These are phyloP conservation scores for Cyanocitta stelleri DNA, from an alignment of 2,113 vertebrate species.

Conservation along the genomic window DNA sequence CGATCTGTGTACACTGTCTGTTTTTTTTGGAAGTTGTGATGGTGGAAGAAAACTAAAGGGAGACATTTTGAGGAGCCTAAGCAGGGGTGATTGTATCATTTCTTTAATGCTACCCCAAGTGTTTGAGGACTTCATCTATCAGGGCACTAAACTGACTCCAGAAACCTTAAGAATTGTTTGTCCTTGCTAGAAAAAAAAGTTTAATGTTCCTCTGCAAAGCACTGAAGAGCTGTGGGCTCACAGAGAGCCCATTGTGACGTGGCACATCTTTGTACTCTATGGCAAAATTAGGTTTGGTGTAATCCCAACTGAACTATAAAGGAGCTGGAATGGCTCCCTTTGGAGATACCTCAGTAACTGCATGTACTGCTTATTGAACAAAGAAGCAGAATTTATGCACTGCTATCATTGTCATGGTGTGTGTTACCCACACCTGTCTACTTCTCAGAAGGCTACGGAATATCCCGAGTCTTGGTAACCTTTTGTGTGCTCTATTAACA, in stretches of 20 bases:
- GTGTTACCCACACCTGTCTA: background rate
- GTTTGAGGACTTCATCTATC: background rate
- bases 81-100: background rate
- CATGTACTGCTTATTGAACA: background rate
- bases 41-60: background rate
- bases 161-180: background rate
- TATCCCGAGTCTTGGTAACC: background rate
- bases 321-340: background rate
- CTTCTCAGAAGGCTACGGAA: accelerated
- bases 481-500: background rate
- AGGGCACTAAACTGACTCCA: background rate
- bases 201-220: background rate
- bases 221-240: background rate
- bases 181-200: background rate
- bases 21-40: background rate
- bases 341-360: background rate
- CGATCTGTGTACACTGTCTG: accelerated
- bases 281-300: background rate
- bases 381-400: background rate
- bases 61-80: background rate
- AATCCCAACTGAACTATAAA: background rate
- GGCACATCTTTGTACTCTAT: background rate
- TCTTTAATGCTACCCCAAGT: background rate
- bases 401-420: background rate
- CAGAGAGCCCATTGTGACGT: background rate